These are phyloP conservation scores for Periophthalmodon schlosseri DNA, from an alignment of 2,113 vertebrate species.

Conservation along the genomic window DNA sequence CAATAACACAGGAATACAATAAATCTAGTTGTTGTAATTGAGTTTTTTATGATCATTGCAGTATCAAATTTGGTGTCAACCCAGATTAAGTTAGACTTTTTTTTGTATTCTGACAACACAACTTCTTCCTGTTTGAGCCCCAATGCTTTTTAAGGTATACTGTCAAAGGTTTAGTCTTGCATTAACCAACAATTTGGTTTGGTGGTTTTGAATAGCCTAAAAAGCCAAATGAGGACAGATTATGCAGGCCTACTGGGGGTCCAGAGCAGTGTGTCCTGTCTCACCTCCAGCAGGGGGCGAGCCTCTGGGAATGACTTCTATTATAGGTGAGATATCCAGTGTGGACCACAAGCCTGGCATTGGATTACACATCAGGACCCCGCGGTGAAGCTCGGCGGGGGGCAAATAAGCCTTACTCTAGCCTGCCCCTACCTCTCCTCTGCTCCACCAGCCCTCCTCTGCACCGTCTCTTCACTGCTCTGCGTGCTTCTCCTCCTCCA, in stretches of 20 bases:
- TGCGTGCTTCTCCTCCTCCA: background rate
- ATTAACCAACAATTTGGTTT: background rate
- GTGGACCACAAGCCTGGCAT: slow-evolving; percentile 51
- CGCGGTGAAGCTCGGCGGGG: slow-evolving; percentile 32
- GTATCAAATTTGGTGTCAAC: too few species aligned
- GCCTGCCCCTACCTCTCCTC: slow-evolving; percentile 11
- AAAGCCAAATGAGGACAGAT: background rate
- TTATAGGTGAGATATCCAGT: slow-evolving; percentile 71
- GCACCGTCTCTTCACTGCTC: background rate
- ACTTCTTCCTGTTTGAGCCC: too few species aligned
- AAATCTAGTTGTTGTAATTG: too few species aligned
- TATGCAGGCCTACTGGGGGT: background rate
- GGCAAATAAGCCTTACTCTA: slow-evolving; percentile 30
- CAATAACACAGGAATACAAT: too few species aligned
- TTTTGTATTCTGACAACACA: too few species aligned
- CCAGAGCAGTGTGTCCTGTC: slow-evolving; percentile 24
- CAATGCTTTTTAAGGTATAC: background rate
- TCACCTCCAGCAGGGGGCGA: slow-evolving; percentile 47
- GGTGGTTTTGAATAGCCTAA: background rate
- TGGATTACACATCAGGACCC: slow-evolving; percentile 61
- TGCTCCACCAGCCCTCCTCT: background rate
- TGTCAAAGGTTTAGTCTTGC: background rate
- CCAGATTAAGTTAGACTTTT: too few species aligned
- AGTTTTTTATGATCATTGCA: too few species aligned
- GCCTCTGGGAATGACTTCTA: slow-evolving; percentile 44